Evolutionary conservation across 2,888 invertebrate species (phyloP).

Genomic region (Morpho helenor): DNA sequence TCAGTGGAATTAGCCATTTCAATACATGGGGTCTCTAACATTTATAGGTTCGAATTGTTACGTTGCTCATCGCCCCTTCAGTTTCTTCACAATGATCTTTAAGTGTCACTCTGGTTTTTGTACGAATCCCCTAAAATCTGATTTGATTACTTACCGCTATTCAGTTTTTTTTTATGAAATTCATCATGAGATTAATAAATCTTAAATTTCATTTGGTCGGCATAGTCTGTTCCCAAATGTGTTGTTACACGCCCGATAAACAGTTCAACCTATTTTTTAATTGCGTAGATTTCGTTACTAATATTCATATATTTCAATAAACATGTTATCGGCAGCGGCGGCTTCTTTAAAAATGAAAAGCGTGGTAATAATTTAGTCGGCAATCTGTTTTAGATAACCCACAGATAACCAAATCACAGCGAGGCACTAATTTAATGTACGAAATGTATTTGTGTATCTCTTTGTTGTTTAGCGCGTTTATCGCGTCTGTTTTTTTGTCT

Average conservation of each 20-base stretch:
- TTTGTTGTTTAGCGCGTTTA: too few relatives aligned
- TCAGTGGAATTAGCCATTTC: too few relatives aligned
- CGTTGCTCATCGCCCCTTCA: too few relatives aligned
- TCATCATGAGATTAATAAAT: too few relatives aligned
- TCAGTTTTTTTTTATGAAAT: too few relatives aligned
- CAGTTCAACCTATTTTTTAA: slow-evolving; percentile 39
- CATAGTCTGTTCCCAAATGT: neutral
- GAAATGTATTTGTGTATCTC: neutral
- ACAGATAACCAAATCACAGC: slow-evolving; percentile 30
- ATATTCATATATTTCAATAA: slow-evolving; percentile 60
- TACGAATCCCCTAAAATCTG: too few relatives aligned
- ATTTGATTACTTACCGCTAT: too few relatives aligned
- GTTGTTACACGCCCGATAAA: slow-evolving; percentile 31
- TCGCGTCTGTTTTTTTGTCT: neutral
- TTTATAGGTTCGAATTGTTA: too few relatives aligned
- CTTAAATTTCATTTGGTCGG: too few relatives aligned
- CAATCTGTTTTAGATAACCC: slow-evolving; percentile 51
- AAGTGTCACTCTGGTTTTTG: too few relatives aligned
- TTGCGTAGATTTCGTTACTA: slow-evolving; percentile 60
- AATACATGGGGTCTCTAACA: too few relatives aligned
- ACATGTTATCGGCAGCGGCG: slow-evolving; percentile 52
- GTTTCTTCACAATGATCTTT: too few relatives aligned
- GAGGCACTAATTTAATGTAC: slow-evolving; percentile 9
- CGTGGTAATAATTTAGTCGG: slow-evolving; percentile 52
- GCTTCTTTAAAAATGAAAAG: slow-evolving; percentile 45